These are phyloP conservation scores for Macropodus opercularis DNA, from an alignment of 2,797 vertebrate genomes.

Conservation along the genomic window DNA sequence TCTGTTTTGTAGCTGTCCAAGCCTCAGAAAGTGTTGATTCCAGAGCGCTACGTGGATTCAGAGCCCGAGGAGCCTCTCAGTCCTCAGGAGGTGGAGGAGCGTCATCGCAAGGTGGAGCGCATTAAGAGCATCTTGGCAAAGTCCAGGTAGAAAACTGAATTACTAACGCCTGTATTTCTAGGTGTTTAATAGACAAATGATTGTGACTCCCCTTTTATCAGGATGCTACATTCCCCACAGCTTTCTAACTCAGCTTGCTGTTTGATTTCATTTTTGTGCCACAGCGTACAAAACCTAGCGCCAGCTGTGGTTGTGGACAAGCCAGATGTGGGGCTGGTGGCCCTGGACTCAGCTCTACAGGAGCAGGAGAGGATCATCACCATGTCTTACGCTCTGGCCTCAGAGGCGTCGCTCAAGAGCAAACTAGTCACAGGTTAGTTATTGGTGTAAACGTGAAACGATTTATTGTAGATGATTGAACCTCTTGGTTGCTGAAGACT, in stretches of 20 bases:
- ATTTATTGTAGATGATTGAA: neutral
- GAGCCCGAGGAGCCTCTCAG: slow-evolving; percentile 93
- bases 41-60: slow-evolving; percentile 92
- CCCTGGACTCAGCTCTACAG: slow-evolving; percentile 89
- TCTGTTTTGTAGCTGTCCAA: slow-evolving; percentile 85
- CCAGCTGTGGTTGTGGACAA: slow-evolving; percentile 81
- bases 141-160: slow-evolving; percentile 85
- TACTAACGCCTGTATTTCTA: neutral
- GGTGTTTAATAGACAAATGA: neutral
- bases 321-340: slow-evolving; percentile 74
- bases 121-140: slow-evolving; percentile 94
- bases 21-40: slow-evolving; percentile 94
- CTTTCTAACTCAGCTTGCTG: neutral
- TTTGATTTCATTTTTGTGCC: slow-evolving; percentile 29
- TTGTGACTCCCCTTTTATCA: too few species aligned
- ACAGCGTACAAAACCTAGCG: slow-evolving; percentile 90
- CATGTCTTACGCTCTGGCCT: slow-evolving; percentile 96
- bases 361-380: slow-evolving; percentile 97
- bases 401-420: slow-evolving; percentile 96
- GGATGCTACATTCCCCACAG: neutral
- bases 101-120: slow-evolving; percentile 92
- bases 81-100: slow-evolving; percentile 90
- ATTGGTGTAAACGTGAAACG: neutral
- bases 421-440: slow-evolving; percentile 95
- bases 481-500: slow-evolving; percentile 5